phyloP scores from a whole-genome alignment of 1,140 invertebrate genomes.

The Rhagoletis zephyria region DNA sequence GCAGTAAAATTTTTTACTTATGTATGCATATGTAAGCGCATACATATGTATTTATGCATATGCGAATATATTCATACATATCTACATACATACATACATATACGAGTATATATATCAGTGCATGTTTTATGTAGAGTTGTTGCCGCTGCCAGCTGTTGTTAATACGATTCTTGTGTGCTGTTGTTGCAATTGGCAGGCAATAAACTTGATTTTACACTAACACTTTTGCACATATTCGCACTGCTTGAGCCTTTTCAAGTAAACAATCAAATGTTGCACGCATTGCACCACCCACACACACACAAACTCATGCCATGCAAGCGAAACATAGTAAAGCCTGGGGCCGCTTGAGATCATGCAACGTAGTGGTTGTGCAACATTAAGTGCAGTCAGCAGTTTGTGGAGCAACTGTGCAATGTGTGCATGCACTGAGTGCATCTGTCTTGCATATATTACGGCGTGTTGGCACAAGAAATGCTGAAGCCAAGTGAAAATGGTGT shows the following conservation, averaged over 20 bases:
- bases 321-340: not conserved
- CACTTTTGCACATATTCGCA: not conserved
- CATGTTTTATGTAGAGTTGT: no score
- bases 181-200: not conserved
- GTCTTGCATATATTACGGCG: not conserved
- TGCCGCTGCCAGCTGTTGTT: not conserved
- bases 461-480: not conserved
- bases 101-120: no score
- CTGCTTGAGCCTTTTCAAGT: not conserved
- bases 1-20: not conserved
- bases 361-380: not conserved
- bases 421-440: not conserved
- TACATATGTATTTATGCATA: not conserved
- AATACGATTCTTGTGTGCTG: not conserved
- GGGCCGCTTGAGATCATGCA: not conserved
- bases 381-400: not conserved
- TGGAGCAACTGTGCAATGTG: not conserved
- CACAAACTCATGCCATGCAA: not conserved
- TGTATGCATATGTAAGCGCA: not conserved
- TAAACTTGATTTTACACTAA: not conserved
- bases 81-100: no score
- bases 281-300: no score
- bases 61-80: no score
- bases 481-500: not conserved
- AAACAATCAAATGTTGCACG: conserved; percentile 4